These are phyloP conservation scores for Cephus cinctus DNA, from an alignment of 1,140 invertebrate species.

Conservation along the genomic window DNA sequence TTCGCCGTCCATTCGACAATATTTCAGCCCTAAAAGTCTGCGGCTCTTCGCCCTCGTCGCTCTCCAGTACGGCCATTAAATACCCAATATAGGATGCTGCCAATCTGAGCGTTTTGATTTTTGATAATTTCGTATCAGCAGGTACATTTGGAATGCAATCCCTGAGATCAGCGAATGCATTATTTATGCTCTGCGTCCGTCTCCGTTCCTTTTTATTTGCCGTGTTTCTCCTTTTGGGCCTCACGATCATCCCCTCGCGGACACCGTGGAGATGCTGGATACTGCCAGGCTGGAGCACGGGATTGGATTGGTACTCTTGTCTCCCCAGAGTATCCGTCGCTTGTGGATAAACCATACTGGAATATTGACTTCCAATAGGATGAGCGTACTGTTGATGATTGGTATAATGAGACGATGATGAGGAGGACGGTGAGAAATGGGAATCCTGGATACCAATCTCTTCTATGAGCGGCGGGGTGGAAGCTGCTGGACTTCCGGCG, in stretches of 20 bases:
- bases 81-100: constrained; percentile 92
- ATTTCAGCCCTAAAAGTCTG: constrained; percentile 74
- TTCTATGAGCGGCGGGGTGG: constrained; percentile 49
- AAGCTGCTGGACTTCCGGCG: constrained; percentile 44
- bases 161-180: constrained; percentile 86
- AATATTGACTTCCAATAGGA: neutral
- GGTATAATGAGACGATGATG: constrained; percentile 3
- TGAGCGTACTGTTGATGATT: constrained; percentile 25
- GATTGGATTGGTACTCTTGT: too few species aligned
- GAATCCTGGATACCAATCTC: constrained; percentile 45
- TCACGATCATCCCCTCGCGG: constrained; percentile 14
- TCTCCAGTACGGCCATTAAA: constrained; percentile 77
- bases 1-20: constrained; percentile 53
- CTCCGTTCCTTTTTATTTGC: constrained; percentile 93
- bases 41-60: constrained; percentile 68
- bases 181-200: constrained; percentile 92
- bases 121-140: constrained; percentile 90
- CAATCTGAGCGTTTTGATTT: constrained; percentile 88
- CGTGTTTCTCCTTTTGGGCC: constrained; percentile 69
- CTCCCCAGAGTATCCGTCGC: too few species aligned
- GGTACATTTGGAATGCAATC: constrained; percentile 96
- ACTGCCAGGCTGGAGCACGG: neutral
- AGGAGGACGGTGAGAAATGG: constrained; percentile 1
- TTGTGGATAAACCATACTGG: too few species aligned
- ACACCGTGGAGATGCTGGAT: constrained; percentile 1